Percentiles rank a stretch among this genome's conserved stretches.
phyloP scores from a whole-genome alignment of 2,797 vertebrate species.

The Sebastes reedi region DNA sequence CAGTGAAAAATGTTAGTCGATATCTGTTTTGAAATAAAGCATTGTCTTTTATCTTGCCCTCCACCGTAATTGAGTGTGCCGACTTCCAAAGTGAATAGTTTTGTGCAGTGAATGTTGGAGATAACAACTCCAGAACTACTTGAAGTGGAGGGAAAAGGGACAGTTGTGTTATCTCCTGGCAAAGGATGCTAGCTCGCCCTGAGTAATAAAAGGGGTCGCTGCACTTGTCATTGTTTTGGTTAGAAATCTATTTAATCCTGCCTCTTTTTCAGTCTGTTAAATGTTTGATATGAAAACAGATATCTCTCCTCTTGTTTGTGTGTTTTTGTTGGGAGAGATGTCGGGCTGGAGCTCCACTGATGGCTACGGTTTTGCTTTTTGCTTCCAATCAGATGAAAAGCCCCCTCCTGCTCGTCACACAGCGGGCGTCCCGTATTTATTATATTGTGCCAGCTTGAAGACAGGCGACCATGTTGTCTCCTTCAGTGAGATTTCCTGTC shows the following conservation, averaged over 20 bases:
- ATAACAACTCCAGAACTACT: conserved; percentile 3
- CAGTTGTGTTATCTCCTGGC: conserved; percentile 24
- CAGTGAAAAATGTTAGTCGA: background rate
- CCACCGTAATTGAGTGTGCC: background rate
- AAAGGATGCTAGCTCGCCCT: conserved; percentile 3
- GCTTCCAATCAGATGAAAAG: conserved; percentile 54
- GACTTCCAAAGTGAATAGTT: conserved; percentile 26
- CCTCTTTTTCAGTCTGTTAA: conserved; percentile 32
- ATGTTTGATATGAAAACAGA: conserved; percentile 56
- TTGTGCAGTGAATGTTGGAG: background rate
- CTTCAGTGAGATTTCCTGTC: conserved; percentile 37
- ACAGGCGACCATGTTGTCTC: conserved; percentile 35
- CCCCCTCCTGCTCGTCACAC: conserved; percentile 59
- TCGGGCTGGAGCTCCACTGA: conserved; percentile 17
- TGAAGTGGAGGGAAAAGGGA: background rate
- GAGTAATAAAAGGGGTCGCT: conserved; percentile 11
- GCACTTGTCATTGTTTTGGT: conserved; percentile 35
- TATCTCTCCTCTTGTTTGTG: conserved; percentile 27
- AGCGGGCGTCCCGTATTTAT: conserved; percentile 64
- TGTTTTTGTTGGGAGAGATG: background rate
- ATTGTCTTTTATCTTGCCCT: conserved; percentile 18
- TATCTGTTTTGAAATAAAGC: conserved; percentile 12
- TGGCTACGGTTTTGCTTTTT: conserved; percentile 14
- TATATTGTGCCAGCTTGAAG: conserved; percentile 29
- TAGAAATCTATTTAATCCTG: conserved; percentile 41